Evolutionary conservation across 92 coral and sea anemone genomes (phyloP), one percentile per base, ranked within the genome.

Genomic region (Paramuricea clavata): DNA sequence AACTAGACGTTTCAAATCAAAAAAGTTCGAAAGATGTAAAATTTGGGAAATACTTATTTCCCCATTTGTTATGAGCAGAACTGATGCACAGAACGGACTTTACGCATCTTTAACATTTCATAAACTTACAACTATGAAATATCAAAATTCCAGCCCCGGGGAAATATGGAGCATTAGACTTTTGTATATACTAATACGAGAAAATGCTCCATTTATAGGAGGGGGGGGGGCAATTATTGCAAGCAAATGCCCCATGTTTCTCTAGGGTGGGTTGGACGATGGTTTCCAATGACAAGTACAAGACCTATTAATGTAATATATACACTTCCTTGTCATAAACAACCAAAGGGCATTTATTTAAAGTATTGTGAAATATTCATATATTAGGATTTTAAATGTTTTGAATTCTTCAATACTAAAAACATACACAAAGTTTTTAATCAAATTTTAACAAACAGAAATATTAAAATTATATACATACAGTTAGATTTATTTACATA

Each of bases 401-500:
- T 54, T 54, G 62, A 54, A 54, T 54, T 54, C 62, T 54, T 54
- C 62, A 54, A 54, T 54, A 54, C 62, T 54, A 15, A 54, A 54
- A 54, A 54, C 62, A 54, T 54, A 54, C 62, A 54, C 62, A 12
- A 61, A 8, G 31, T 67, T 67, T 67, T 27, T 67, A 27, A 67
- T 27, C 73, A 67, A 30, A 61, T 26, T 61, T 61, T 61, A 61
- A 6, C 69, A 23, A 3, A 61, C 69, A 61, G 69, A 61, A 19
- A 61, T 23, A 61, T 67, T 27, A 67, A 0, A 30, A 67, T 27
- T 67, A 26, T 30, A 30, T 67, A 67, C 41, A 67, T 23, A 61
- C 31, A 54, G 62, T n/a, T 54, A 54, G 62, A 54, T 61, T n/a
- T 61, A 61, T n/a, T n/a, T n/a, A n/a, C n/a, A n/a, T n/a, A n/a